phyloP scores from a whole-genome alignment of 2,888 invertebrate genomes.

The Drosophila cracens region DNA sequence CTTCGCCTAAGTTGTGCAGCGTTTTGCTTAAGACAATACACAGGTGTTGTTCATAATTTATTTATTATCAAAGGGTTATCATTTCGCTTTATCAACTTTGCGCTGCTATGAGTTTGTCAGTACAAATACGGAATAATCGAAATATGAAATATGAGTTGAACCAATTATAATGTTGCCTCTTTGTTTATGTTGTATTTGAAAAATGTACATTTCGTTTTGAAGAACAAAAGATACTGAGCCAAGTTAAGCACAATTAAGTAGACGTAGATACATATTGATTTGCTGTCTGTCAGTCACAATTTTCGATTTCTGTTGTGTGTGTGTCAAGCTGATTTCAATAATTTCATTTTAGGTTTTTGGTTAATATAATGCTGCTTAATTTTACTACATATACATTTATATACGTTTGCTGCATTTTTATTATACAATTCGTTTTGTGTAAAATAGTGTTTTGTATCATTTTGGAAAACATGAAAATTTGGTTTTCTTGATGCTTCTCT shows the following conservation, averaged over 20 bases:
- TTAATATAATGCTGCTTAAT: conserved; percentile 78
- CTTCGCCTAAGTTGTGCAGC: conserved; percentile 28
- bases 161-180: conserved; percentile 44
- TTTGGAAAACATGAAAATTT: conserved; percentile 60
- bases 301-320: conserved; percentile 33
- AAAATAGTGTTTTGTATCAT: conserved; percentile 53
- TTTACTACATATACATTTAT: conserved; percentile 73
- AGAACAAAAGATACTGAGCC: conserved; percentile 50
- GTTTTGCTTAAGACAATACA: conserved; percentile 54
- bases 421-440: conserved; percentile 67
- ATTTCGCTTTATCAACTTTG: conserved; percentile 28
- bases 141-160: conserved; percentile 48
- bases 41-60: conserved; percentile 55
- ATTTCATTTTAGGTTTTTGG: conserved; percentile 63
- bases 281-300: conserved; percentile 66
- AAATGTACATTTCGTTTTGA: conserved; percentile 56
- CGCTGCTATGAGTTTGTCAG: conserved; percentile 25
- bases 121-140: conserved; percentile 39
- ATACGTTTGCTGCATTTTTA: conserved; percentile 73
- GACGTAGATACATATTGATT: conserved; percentile 47
- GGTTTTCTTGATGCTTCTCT: conserved; percentile 42
- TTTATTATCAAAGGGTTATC: conserved; percentile 49
- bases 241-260: conserved; percentile 62
- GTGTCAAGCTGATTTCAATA: conserved; percentile 66
- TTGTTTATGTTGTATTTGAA: conserved; percentile 22